Percentiles rank a stretch among this genome's conserved stretches.
These are phyloP conservation scores for Pseudochaenichthys georgianus DNA, from an alignment of 2,797 vertebrate species.

Conservation along the genomic window DNA sequence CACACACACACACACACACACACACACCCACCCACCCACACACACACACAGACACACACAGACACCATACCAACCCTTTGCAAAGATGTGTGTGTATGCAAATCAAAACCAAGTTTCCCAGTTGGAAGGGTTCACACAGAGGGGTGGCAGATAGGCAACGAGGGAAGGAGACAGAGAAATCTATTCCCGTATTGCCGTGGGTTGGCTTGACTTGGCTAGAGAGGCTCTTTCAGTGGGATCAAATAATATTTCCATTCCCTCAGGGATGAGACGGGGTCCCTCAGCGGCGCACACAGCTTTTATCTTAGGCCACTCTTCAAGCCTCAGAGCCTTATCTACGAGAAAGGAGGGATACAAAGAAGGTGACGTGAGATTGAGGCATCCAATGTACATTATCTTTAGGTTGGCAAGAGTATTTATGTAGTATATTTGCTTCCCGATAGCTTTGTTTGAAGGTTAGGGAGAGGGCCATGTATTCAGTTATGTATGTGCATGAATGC, in stretches of 20 bases:
- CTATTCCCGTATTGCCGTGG: slow-evolving; percentile 61
- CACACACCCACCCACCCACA: not conserved
- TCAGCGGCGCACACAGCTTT: slow-evolving; percentile 57
- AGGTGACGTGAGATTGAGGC: slow-evolving; percentile 32
- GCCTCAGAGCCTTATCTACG: slow-evolving; percentile 20
- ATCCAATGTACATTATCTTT: slow-evolving; percentile 40
- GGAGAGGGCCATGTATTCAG: slow-evolving; percentile 1
- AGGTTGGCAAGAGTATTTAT: slow-evolving; percentile 47
- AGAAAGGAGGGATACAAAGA: slow-evolving; percentile 46
- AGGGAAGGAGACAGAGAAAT: slow-evolving; percentile 40
- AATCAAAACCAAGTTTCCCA: slow-evolving; percentile 44
- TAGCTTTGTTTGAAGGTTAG: slow-evolving; percentile 31
- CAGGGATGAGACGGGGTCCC: slow-evolving; percentile 54
- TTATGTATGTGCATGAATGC: slow-evolving; percentile 7
- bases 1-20: no score
- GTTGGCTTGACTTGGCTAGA: slow-evolving; percentile 58
- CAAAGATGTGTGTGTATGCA: slow-evolving; percentile 1
- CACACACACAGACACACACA: not conserved
- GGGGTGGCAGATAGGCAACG: slow-evolving; percentile 23
- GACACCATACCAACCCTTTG: not conserved
- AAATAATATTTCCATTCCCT: slow-evolving; percentile 71
- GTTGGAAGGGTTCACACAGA: slow-evolving; percentile 10
- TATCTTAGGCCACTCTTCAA: slow-evolving; percentile 61
- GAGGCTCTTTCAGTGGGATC: slow-evolving; percentile 70
- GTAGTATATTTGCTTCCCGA: slow-evolving; percentile 15